phyloP scores from a whole-genome alignment of 2,888 invertebrate genomes.

The Drosophila macrothrix region DNA sequence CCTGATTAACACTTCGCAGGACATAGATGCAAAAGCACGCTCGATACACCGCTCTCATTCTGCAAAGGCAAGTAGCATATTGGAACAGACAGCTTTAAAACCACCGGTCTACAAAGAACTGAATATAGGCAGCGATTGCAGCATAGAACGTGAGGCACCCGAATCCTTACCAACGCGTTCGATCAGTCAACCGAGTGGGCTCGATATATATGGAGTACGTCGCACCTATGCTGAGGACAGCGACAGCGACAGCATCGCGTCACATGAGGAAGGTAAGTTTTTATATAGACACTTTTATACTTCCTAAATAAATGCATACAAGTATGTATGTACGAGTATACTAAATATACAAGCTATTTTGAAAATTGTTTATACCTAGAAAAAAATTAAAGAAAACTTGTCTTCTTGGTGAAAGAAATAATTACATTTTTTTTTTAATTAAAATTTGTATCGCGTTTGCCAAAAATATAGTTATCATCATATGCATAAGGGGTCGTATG shows the following conservation, averaged over 20 bases:
- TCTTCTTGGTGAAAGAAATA: background rate
- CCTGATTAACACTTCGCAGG: background rate
- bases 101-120: slow-evolving; percentile 76
- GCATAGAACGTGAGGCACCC: slow-evolving; percentile 65
- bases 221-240: slow-evolving; percentile 82
- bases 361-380: background rate
- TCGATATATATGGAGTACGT: slow-evolving; percentile 79
- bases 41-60: slow-evolving; percentile 30
- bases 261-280: slow-evolving; percentile 83
- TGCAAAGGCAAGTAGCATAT: slow-evolving; percentile 77
- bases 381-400: background rate
- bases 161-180: slow-evolving; percentile 86
- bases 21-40: background rate
- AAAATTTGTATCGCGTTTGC: background rate
- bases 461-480: background rate
- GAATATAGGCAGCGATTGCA: slow-evolving; percentile 67
- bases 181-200: slow-evolving; percentile 88
- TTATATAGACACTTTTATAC: background rate
- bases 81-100: slow-evolving; percentile 62
- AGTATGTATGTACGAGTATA: background rate
- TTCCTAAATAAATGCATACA: background rate
- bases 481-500: background rate
- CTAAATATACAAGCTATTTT: background rate
- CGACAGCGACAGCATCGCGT: slow-evolving; percentile 85
- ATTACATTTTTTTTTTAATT: background rate